A percentile compares a stretch with the other conserved stretches of the same genome.
Evolutionary conservation across 2,113 vertebrate genomes (phyloP).

Genomic region (Callipepla squamata): DNA sequence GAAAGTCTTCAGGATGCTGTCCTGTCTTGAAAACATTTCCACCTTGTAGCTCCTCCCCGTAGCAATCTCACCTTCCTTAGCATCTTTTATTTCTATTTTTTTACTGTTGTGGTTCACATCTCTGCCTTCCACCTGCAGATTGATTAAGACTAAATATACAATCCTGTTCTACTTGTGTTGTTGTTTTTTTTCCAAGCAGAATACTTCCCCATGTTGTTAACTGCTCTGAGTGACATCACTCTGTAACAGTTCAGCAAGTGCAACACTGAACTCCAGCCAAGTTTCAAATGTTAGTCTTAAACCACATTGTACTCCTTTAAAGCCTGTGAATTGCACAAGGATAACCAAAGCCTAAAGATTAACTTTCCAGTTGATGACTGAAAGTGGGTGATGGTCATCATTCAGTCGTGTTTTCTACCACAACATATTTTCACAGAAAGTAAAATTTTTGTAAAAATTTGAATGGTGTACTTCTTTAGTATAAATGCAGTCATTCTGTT

Average conservation of each 20-base stretch:
- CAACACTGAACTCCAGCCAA: background rate
- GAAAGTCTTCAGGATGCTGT: background rate
- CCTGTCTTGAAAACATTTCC: background rate
- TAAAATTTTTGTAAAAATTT: background rate
- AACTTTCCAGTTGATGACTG: background rate
- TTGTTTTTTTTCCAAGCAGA: background rate
- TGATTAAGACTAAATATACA: background rate
- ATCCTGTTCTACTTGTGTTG: background rate
- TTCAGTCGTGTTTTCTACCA: background rate
- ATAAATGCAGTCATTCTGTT: background rate
- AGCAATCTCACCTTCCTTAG: background rate
- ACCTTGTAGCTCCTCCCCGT: background rate
- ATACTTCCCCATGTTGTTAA: background rate
- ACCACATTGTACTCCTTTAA: background rate
- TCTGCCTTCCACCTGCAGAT: background rate
- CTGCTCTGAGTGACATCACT: background rate
- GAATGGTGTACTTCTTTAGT: background rate
- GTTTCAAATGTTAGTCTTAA: background rate
- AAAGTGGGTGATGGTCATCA: background rate
- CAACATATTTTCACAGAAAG: conserved; percentile 4
- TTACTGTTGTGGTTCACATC: background rate
- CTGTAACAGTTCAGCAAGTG: background rate
- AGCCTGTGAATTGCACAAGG: background rate
- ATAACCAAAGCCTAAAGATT: background rate
- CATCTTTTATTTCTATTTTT: no score